phyloP scores from a whole-genome alignment of 2,888 invertebrate genomes.

The Cephus pygmeus region DNA sequence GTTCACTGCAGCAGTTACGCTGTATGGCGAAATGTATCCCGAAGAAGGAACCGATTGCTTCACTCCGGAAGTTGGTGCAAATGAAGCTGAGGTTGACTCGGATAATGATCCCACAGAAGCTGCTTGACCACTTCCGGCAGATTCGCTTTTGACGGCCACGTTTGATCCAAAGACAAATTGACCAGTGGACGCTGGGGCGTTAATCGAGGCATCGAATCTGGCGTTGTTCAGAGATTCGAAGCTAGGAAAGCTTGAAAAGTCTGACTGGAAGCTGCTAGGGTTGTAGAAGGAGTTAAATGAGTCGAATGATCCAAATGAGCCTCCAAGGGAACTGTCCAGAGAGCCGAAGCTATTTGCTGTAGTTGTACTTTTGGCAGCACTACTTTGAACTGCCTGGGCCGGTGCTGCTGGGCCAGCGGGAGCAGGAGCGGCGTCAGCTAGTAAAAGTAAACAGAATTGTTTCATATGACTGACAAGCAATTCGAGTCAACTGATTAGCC shows the following conservation, averaged over 20 bases:
- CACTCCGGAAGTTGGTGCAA: background rate
- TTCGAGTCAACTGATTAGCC: background rate
- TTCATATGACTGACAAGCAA: background rate
- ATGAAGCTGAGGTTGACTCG: background rate
- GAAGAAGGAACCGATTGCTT: background rate
- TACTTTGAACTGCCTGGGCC: background rate
- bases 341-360: background rate
- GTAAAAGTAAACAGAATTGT: background rate
- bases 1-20: background rate
- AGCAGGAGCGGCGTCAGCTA: background rate
- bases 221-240: background rate
- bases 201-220: background rate
- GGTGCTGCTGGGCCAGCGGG: no score
- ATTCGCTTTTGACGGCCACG: background rate
- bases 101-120: background rate
- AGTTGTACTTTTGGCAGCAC: background rate
- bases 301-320: background rate
- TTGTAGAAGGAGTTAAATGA: background rate
- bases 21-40: background rate
- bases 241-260: background rate
- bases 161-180: background rate
- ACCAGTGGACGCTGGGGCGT: background rate
- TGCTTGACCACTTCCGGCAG: background rate
- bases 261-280: background rate
- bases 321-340: background rate